Percentiles rank a stretch among this genome's conserved stretches.
Evolutionary conservation across 2,888 invertebrate genomes (phyloP).

Genomic region (Drosophila dives): DNA sequence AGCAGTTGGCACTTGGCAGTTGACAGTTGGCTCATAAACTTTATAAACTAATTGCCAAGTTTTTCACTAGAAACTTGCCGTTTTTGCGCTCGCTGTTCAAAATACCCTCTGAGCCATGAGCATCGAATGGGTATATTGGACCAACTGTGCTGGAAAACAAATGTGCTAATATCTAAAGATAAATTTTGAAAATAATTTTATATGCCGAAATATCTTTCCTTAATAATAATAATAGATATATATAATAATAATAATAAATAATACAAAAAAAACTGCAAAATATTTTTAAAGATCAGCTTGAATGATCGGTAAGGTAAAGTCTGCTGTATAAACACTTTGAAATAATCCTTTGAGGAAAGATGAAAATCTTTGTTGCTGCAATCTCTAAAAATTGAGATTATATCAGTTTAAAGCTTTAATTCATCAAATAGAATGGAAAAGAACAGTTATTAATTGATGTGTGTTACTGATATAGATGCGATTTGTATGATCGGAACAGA

Average conservation of each 20-base stretch:
- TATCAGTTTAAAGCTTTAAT: neutral
- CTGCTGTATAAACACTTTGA: neutral
- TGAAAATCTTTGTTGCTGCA: neutral
- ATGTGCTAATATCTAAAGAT: neutral
- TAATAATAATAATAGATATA: no score
- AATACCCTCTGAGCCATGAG: neutral
- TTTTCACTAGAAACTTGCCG: constrained; percentile 44
- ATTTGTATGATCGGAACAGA: neutral
- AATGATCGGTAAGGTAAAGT: neutral
- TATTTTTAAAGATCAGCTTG: neutral
- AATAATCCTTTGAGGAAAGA: neutral
- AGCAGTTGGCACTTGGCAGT: constrained; percentile 72
- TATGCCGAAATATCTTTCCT: neutral
- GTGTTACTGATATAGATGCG: neutral
- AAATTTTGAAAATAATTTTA: neutral
- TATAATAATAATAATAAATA: no score
- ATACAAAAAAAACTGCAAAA: neutral
- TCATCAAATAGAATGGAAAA: no score
- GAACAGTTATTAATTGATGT: neutral
- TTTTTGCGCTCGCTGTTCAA: constrained; percentile 20
- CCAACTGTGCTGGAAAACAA: neutral
- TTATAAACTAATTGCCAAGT: constrained; percentile 60
- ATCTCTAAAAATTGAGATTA: no score
- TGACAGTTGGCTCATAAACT: constrained; percentile 67
- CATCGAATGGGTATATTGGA: neutral